phyloP scores from a whole-genome alignment of 2,888 invertebrate species.

The Cheilosia scutellata region DNA sequence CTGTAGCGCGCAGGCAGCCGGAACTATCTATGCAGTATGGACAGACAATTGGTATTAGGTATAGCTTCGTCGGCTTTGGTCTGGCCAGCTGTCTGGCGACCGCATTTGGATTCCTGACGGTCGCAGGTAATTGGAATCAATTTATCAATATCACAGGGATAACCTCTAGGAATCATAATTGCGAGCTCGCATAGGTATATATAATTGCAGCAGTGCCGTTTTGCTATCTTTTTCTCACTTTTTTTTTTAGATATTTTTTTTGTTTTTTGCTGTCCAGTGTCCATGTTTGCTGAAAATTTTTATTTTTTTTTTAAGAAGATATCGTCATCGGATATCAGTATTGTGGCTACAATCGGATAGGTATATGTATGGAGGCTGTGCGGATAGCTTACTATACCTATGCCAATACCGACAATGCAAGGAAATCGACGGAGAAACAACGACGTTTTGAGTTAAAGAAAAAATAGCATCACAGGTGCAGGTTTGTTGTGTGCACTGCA shows the following conservation, averaged over 20 bases:
- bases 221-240: slow-evolving; percentile 40
- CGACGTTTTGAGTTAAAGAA: slow-evolving; percentile 31
- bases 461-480: slow-evolving; percentile 69
- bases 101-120: slow-evolving; percentile 70
- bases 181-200: slow-evolving; percentile 49
- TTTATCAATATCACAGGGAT: slow-evolving; percentile 76
- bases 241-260: no score
- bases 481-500: slow-evolving; percentile 61
- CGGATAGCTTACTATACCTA: not conserved
- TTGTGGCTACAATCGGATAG: no score
- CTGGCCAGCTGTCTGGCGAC: slow-evolving; percentile 10
- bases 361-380: not conserved
- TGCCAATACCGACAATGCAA: slow-evolving; percentile 11
- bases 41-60: slow-evolving; percentile 15
- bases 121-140: slow-evolving; percentile 72
- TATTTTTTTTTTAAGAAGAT: slow-evolving; percentile 57
- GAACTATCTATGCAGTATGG: slow-evolving; percentile 51
- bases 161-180: slow-evolving; percentile 75
- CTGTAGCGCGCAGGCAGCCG: slow-evolving; percentile 51
- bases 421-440: slow-evolving; percentile 56
- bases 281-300: slow-evolving; percentile 50
- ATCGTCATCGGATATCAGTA: slow-evolving; percentile 38
- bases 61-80: not conserved
- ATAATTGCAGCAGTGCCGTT: slow-evolving; percentile 70
- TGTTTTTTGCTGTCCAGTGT: not conserved